These are phyloP conservation scores for Steinernema hermaphroditum DNA, from an alignment of 2,888 invertebrate genomes.

Conservation along the genomic window DNA sequence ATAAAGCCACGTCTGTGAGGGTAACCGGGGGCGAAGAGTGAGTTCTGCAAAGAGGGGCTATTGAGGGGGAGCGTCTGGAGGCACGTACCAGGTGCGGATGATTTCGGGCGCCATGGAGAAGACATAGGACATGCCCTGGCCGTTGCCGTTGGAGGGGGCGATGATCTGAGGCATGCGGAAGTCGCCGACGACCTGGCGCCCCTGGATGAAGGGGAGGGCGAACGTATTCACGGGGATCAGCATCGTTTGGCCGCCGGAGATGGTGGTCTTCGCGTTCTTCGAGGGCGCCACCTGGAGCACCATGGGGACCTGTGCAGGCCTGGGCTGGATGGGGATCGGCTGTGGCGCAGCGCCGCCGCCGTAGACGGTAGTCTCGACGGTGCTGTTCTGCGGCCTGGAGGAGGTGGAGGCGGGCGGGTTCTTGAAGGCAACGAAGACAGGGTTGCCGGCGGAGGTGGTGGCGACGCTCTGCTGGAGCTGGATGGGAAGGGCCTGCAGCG, in stretches of 20 bases:
- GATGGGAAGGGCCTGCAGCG: constrained; percentile 6
- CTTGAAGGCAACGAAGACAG: constrained; percentile 3
- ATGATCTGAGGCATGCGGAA: neutral
- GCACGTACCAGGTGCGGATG: constrained; percentile 4
- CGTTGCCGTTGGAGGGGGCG: neutral
- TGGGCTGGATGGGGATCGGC: constrained; percentile 19
- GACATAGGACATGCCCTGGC: neutral
- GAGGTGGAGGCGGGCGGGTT: constrained; percentile 1
- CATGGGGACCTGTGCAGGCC: neutral
- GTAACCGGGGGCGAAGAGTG: constrained; percentile 3
- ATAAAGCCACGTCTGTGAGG: constrained; percentile 13
- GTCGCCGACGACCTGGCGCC: neutral
- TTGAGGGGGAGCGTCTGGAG: neutral
- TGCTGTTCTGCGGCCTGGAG: neutral
- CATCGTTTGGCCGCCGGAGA: neutral
- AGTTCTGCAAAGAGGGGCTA: neutral
- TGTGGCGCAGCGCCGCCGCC: neutral
- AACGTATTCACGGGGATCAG: constrained; percentile 9
- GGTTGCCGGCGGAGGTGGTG: neutral
- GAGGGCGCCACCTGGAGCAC: neutral
- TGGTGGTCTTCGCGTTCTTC: neutral
- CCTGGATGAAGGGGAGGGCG: neutral
- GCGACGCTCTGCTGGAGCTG: neutral
- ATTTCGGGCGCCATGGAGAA: constrained; percentile 8
- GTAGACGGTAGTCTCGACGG: neutral